Evolutionary conservation across 2,888 invertebrate genomes (phyloP).

Genomic region (Tinea trinotella): DNA sequence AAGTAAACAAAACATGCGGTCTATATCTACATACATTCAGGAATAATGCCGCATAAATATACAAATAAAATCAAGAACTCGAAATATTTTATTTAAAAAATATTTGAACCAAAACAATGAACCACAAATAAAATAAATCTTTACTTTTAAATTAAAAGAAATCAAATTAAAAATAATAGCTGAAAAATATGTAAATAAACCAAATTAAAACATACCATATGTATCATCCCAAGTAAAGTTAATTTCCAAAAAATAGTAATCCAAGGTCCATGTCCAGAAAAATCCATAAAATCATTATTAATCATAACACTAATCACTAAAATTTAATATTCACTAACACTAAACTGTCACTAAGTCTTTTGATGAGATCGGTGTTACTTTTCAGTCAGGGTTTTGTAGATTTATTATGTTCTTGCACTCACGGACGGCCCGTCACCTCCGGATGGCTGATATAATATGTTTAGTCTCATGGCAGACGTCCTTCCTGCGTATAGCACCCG

Average conservation of each 20-base stretch:
- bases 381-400: slow-evolving; percentile 47
- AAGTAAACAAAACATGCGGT: neutral
- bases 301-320: slow-evolving; percentile 48
- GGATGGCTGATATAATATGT: slow-evolving; percentile 66
- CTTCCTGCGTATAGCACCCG: slow-evolving; percentile 47
- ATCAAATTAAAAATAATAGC: neutral
- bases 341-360: slow-evolving; percentile 65
- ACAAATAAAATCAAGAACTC: neutral
- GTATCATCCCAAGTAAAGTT: slow-evolving; percentile 35
- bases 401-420: slow-evolving; percentile 40
- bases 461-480: slow-evolving; percentile 67
- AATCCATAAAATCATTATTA: slow-evolving; percentile 46
- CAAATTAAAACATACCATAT: slow-evolving; percentile 43
- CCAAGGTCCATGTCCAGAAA: slow-evolving; percentile 31
- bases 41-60: neutral
- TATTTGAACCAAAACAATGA: neutral
- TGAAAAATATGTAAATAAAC: slow-evolving; percentile 19
- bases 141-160: neutral
- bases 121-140: neutral
- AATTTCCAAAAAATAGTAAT: slow-evolving; percentile 20
- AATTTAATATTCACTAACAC: slow-evolving; percentile 59
- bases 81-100: neutral
- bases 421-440: slow-evolving; percentile 59
- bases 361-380: slow-evolving; percentile 67
- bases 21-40: neutral